phyloP scores from a whole-genome alignment of 1,140 invertebrate species.

The Halictus rubicundus region DNA sequence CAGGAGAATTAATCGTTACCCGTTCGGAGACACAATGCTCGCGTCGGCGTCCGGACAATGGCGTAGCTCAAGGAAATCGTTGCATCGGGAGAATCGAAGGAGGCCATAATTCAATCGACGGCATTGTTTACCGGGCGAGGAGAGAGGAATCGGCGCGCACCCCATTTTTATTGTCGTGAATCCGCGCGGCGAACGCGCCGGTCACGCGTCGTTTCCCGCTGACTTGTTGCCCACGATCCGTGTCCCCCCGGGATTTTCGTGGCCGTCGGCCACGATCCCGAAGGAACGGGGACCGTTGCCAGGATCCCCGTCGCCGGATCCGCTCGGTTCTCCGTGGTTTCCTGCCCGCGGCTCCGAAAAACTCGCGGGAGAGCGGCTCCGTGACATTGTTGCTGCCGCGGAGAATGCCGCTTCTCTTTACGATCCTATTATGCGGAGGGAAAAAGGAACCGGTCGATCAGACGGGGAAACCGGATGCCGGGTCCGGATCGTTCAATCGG shows the following conservation, averaged over 20 bases:
- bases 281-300: constrained; percentile 39
- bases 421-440: not conserved
- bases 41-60: not conserved
- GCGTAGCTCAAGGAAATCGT: not conserved
- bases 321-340: constrained; percentile 47
- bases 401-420: not conserved
- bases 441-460: not conserved
- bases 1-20: too few species aligned
- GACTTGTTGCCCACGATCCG: constrained; percentile 68
- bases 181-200: constrained; percentile 46
- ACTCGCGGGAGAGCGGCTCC: not conserved
- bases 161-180: constrained; percentile 62
- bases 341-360: constrained; percentile 13
- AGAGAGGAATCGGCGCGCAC: constrained; percentile 12
- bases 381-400: not conserved
- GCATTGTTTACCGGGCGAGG: constrained; percentile 30
- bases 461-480: not conserved
- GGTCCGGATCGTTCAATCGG: not conserved
- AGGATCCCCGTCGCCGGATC: constrained; percentile 46
- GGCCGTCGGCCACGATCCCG: not conserved
- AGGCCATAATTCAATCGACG: constrained; percentile 31
- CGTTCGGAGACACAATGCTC: too few species aligned
- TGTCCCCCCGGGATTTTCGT: constrained; percentile 56
- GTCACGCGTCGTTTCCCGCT: constrained; percentile 67
- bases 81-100: constrained; percentile 35